These are phyloP conservation scores for Drosophila diplacantha DNA, from an alignment of 2,888 invertebrate genomes.

Conservation along the genomic window DNA sequence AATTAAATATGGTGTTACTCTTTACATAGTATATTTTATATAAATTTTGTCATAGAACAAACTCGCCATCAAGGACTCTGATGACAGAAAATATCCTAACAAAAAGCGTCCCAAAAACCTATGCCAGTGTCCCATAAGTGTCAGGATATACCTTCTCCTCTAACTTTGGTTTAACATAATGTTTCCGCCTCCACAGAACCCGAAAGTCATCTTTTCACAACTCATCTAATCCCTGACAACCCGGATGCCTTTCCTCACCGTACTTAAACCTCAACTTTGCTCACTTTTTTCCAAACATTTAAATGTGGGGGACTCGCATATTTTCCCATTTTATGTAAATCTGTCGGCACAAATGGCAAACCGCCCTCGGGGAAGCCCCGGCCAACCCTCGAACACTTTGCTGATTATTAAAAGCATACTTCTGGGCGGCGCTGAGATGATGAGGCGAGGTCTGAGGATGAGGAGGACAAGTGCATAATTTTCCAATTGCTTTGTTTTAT, in stretches of 20 bases:
- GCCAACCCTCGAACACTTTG: conserved; percentile 55
- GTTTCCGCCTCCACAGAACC: background rate
- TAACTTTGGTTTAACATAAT: background rate
- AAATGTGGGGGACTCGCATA: conserved; percentile 30
- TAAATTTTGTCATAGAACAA: background rate
- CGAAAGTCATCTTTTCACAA: conserved; percentile 25
- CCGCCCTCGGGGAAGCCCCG: conserved; percentile 14
- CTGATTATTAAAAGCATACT: conserved; percentile 69
- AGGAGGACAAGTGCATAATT: conserved; percentile 75
- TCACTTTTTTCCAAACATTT: conserved; percentile 21
- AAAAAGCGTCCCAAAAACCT: background rate
- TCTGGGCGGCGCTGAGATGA: conserved; percentile 43
- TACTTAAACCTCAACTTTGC: conserved; percentile 26
- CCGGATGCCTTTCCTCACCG: conserved; percentile 8
- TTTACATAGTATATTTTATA: background rate
- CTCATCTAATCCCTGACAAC: conserved; percentile 12
- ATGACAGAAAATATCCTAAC: background rate
- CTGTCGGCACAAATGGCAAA: conserved; percentile 30
- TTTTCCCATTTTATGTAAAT: conserved; percentile 40
- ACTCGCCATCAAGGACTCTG: background rate
- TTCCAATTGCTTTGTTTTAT: conserved; percentile 76
- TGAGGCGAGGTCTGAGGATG: conserved; percentile 2
- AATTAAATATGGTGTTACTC: background rate
- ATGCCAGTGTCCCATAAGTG: background rate
- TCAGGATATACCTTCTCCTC: background rate